These are phyloP conservation scores for Phanerotoma sp. DNA, from an alignment of 2,888 invertebrate genomes.

Conservation along the genomic window DNA sequence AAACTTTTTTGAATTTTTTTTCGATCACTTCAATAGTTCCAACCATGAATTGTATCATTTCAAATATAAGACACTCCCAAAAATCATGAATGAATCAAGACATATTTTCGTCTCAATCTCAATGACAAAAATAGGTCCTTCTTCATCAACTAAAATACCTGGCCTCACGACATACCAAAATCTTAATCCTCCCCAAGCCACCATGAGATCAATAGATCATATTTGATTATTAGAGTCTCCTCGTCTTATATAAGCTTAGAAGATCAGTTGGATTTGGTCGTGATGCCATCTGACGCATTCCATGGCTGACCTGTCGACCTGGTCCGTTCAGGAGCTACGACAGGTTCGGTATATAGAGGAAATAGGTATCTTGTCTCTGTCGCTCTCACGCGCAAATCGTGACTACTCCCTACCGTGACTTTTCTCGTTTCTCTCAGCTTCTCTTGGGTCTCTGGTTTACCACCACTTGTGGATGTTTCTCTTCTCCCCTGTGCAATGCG, in stretches of 20 bases:
- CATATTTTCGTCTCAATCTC: too few species aligned
- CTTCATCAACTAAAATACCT: too few species aligned
- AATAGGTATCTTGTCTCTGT: slow-evolving; percentile 17
- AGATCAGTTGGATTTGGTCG: neutral
- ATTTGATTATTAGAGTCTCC: too few species aligned
- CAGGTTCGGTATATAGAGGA: slow-evolving; percentile 36
- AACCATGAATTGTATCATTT: too few species aligned
- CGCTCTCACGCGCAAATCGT: slow-evolving; percentile 28
- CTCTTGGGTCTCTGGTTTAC: too few species aligned
- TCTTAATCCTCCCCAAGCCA: neutral
- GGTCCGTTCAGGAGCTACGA: slow-evolving; percentile 27
- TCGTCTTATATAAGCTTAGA: neutral
- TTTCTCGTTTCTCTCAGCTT: slow-evolving; percentile 23
- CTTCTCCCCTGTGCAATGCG: neutral
- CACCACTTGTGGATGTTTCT: slow-evolving; percentile 16
- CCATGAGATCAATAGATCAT: too few species aligned
- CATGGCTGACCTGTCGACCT: slow-evolving; percentile 23
- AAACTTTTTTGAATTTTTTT: too few species aligned
- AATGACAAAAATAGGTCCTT: too few species aligned
- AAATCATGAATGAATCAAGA: too few species aligned
- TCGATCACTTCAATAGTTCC: too few species aligned
- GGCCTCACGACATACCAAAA: too few species aligned
- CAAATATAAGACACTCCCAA: too few species aligned
- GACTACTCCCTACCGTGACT: slow-evolving; percentile 30
- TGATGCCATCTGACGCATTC: slow-evolving; percentile 23